Evolutionary conservation across 2,888 invertebrate genomes (phyloP), one percentile per base, ranked within the genome.

Genomic region (Epistrophe eligans): DNA sequence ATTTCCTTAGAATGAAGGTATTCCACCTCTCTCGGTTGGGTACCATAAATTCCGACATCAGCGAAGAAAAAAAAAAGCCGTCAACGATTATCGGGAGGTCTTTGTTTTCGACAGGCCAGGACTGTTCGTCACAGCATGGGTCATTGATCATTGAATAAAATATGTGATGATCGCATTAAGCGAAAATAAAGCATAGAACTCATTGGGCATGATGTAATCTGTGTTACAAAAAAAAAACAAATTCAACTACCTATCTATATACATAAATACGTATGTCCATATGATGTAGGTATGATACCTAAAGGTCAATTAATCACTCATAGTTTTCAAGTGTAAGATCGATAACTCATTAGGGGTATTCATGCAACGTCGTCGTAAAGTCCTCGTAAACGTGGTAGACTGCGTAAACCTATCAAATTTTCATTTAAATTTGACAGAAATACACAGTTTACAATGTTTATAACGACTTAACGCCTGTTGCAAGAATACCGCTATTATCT

Each of bases 1-100:
- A 72, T 71, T 83, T 80, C 76, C 35, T 79, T 55, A 74, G 83
- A 83, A 87, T 28, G 57, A 17, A 74, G 82, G 85, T 82, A 85
- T 85, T 79, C 57, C 48, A 40, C 35, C 38, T 40, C 48, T 66
- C 74, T 66, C 64, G 45, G 67, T 67, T 71, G 76, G 71, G 76
- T 79, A 66, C 87, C 66, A 72, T 82, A 74, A 79, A 87, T 87
- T 87, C 71, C 64, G 32, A 72, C 3, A 24, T 24, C 58, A 71
- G 15, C 7, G 8, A 35, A 60, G 58, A 60, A 66, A 48, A 28
- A 43, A 55, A 38, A 24, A 50, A 13, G 70, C 48, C 77, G 72
- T 72, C 76, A 80, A 67, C 67, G 77, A 55, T 52, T 45, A 73
- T 76, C 32, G 74, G 45, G 32, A 70, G 32, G 11, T 55, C 66